phyloP scores from a whole-genome alignment of 2,113 vertebrate genomes.

The Dipodomys merriami region DNA sequence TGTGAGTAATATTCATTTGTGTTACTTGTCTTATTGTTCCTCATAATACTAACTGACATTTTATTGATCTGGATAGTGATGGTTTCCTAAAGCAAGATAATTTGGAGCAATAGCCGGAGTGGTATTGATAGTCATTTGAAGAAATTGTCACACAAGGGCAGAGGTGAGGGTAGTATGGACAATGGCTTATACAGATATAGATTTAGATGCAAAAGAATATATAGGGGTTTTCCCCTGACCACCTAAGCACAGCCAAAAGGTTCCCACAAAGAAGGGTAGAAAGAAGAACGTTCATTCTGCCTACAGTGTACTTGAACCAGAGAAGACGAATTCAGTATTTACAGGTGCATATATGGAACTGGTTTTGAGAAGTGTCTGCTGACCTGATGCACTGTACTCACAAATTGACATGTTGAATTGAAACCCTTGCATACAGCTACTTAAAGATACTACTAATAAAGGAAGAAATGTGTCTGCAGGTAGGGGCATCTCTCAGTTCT shows the following conservation, averaged over 20 bases:
- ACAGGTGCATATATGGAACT: neutral
- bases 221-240: neutral
- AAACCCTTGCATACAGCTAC: too few relatives aligned
- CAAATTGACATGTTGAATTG: too few relatives aligned
- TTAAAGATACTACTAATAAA: too few relatives aligned
- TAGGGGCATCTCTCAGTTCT: too few relatives aligned
- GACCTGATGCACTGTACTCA: too few relatives aligned
- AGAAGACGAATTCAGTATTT: neutral
- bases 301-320: too few relatives aligned
- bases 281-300: neutral
- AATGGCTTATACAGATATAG: neutral
- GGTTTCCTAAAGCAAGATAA: slow-evolving; percentile 38
- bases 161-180: too few relatives aligned
- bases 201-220: neutral
- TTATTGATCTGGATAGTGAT: slow-evolving; percentile 16
- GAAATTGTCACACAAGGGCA: too few relatives aligned
- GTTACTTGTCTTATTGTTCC: neutral
- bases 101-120: neutral
- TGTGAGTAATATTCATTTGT: neutral
- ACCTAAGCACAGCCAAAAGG: neutral
- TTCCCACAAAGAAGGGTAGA: neutral
- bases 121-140: neutral
- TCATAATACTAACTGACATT: slow-evolving; percentile 7
- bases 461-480: too few relatives aligned
- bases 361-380: neutral